Percentiles rank a stretch among this genome's conserved stretches.
These are phyloP conservation scores for Fragum whitleyi DNA, from an alignment of 2,888 invertebrate species.

Conservation along the genomic window DNA sequence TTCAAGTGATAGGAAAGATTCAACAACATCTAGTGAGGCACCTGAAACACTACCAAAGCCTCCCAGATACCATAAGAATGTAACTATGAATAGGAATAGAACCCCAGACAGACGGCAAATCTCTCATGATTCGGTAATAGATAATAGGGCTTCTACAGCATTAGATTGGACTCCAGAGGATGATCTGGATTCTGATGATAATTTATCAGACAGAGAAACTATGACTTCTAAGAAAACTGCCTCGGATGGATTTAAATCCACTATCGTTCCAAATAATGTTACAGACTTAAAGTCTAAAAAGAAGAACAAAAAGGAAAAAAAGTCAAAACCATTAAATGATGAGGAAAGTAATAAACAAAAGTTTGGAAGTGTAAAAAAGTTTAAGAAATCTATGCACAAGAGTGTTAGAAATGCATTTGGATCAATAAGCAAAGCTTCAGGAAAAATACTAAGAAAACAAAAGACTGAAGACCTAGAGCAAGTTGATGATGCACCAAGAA, in stretches of 20 bases:
- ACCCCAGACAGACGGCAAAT: conserved; percentile 21
- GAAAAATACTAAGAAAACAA: conserved; percentile 70
- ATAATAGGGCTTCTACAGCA: conserved; percentile 54
- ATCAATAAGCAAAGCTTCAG: conserved; percentile 77
- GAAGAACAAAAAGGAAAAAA: conserved; percentile 56
- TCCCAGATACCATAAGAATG: conserved; percentile 64
- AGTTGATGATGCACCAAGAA: conserved; percentile 61
- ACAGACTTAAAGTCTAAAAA: conserved; percentile 68
- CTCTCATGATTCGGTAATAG: conserved; percentile 5
- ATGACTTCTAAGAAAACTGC: conserved; percentile 55
- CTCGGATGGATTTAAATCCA: conserved; percentile 75
- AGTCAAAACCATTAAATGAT: conserved; percentile 41
- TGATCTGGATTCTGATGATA: conserved; percentile 80
- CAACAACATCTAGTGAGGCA: conserved; percentile 44
- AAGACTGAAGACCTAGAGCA: conserved; percentile 71
- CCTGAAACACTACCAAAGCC: conserved; percentile 60
- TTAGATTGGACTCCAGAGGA: conserved; percentile 79
- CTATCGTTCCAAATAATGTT: conserved; percentile 71
- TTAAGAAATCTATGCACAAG: conserved; percentile 76
- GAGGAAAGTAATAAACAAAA: conserved; percentile 64
- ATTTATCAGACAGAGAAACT: conserved; percentile 69
- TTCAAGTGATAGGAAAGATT: conserved; percentile 27
- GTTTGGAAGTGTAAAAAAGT: conserved; percentile 74
- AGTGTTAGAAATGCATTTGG: conserved; percentile 76
- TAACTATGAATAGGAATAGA: conserved; percentile 50